phyloP scores from a whole-genome alignment of 2,888 invertebrate species.

The Habrosyne pyritoides region DNA sequence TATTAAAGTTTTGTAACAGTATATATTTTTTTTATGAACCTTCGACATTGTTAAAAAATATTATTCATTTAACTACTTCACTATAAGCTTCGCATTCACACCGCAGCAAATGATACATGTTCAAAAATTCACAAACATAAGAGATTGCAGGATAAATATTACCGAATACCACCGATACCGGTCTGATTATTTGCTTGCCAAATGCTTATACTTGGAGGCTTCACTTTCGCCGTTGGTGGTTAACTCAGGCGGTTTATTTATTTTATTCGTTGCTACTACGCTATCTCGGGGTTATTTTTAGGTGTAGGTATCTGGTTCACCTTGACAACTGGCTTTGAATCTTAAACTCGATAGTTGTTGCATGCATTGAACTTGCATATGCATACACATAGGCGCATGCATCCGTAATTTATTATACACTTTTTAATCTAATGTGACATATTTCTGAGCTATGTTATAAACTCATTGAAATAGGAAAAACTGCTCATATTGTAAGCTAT shows the following conservation, averaged over 20 bases:
- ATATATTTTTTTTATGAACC: too few species aligned
- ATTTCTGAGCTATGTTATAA: too few species aligned
- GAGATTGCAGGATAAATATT: too few species aligned
- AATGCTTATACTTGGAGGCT: conserved; percentile 21
- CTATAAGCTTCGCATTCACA: too few species aligned
- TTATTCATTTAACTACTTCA: too few species aligned
- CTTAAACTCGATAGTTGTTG: conserved; percentile 33
- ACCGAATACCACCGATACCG: too few species aligned
- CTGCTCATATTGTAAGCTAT: too few species aligned
- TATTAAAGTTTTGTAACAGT: too few species aligned
- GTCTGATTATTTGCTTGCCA: neutral
- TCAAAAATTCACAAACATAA: too few species aligned
- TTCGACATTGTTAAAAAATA: too few species aligned
- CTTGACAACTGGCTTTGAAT: conserved; percentile 58
- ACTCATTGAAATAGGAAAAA: too few species aligned
- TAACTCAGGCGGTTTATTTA: conserved; percentile 16
- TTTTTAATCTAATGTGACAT: neutral
- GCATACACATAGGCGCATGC: neutral
- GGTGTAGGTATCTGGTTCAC: conserved; percentile 56
- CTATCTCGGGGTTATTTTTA: conserved; percentile 61
- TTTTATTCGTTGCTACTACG: conserved; percentile 25
- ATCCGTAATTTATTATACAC: neutral
- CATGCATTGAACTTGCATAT: conserved; percentile 38
- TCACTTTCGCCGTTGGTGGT: conserved; percentile 13
- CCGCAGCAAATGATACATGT: too few species aligned